Percentiles rank a stretch among this genome's conserved stretches.
Conservation (phyloP, 2,888 invertebrate genomes). For the Brachylomia viminalis region DNA sequence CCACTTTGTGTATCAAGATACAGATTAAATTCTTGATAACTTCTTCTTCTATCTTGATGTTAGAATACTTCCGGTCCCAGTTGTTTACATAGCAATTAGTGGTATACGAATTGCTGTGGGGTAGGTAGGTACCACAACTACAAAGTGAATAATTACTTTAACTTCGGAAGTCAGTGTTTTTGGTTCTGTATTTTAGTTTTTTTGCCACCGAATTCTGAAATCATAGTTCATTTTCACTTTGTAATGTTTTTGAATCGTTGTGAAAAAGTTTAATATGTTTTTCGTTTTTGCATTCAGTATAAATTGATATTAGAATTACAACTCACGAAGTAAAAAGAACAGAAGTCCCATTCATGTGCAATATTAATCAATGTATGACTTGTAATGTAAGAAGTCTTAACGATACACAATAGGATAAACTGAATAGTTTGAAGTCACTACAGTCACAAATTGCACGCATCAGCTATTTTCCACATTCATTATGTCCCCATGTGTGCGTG, state of each 20-base stretch:
- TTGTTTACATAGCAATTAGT: too few species aligned
- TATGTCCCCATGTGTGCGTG: constrained; percentile 22
- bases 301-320: neutral
- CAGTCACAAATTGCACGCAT: constrained; percentile 40
- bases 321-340: neutral
- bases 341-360: neutral
- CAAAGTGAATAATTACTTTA: too few species aligned
- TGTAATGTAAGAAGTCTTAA: neutral
- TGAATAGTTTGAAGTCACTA: neutral
- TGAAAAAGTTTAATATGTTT: neutral
- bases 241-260: neutral
- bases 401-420: neutral
- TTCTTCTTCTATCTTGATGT: too few species aligned
- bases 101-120: too few species aligned
- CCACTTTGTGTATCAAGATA: too few species aligned
- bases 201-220: too few species aligned
- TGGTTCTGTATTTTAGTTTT: too few species aligned
- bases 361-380: neutral
- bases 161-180: too few species aligned
- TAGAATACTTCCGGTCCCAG: too few species aligned
- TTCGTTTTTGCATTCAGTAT: neutral
- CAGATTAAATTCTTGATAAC: too few species aligned
- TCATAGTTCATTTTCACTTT: too few species aligned
- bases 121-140: too few species aligned
- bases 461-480: constrained; percentile 45